Base-by-base conservation (phyloP, 2,113 vertebrate genomes). In the Cnemophilus loriae region DNA sequence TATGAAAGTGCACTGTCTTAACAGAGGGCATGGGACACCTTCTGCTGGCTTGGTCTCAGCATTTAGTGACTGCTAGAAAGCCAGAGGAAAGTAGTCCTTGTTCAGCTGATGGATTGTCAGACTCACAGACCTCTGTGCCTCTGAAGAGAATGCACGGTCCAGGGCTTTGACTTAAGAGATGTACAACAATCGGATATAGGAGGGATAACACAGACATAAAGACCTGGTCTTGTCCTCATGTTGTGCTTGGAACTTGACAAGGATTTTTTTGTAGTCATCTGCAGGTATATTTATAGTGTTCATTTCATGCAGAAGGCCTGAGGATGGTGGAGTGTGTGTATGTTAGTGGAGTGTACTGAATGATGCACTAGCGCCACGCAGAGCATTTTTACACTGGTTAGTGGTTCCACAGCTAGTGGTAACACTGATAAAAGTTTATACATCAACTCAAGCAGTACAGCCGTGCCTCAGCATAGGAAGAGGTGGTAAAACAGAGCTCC, bases 131-230 rank as follows among this genome's bases (percentile, higher is more conserved):
- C 26, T 60, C 18, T 6, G 22, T 46, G 42, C 17, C 17, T 28
- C 50, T 94, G 61, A 53, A 67, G 47, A 16, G 17, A 50, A 27
- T 1, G 35, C 42, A 23, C 0, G 0, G 13, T 21, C 13, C 47
- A 23, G 20, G 42, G 42, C 42, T 73, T 41, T 59, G 28, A 13
- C 35, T 56, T 46, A 22, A 22, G 52, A 37, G 15, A 15, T 41
- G 7, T 20, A 6, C 52, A 56, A 15, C 20, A 42, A 1, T 4
- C 19, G 21, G 79, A 26, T 23, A 4, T 6, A 13, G 0, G 0
- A 60, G 56, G 32, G 14, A 18, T 57, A 50, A n/a, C 0, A 3
- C 27, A 27, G 19, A 20, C 18, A 6, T 9, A 46, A 46, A 33
- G 4, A 11, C 0, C 0, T 55, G 27, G 0, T 5, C 86, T 47